These are phyloP conservation scores for Bradypodion ventrale DNA, from an alignment of 2,797 vertebrate species.

Conservation along the genomic window DNA sequence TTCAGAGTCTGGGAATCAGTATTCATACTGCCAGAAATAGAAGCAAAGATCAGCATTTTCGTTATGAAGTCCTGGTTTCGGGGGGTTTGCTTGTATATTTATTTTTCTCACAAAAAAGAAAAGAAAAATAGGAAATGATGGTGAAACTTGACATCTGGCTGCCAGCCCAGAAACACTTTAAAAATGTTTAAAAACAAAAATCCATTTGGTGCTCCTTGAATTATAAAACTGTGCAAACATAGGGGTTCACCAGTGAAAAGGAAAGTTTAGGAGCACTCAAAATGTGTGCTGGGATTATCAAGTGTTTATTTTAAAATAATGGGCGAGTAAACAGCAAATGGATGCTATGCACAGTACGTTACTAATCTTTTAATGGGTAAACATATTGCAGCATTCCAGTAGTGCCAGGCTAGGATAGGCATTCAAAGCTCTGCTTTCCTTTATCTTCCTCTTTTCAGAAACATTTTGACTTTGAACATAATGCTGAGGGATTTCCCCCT, in stretches of 20 bases:
- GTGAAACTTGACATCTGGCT: conserved; percentile 34
- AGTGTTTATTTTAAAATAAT: conserved; percentile 2
- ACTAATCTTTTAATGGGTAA: conserved; percentile 3
- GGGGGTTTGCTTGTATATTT: background rate
- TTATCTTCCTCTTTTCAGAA: background rate
- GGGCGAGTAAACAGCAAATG: background rate
- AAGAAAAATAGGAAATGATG: background rate
- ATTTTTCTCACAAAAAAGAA: conserved; percentile 3
- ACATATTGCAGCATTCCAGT: background rate
- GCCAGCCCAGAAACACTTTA: conserved; percentile 21
- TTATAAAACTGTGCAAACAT: conserved; percentile 27
- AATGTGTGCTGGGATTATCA: background rate
- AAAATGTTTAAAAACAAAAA: conserved; percentile 30
- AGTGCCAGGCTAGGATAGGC: background rate
- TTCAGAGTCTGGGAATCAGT: background rate
- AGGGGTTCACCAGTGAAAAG: conserved; percentile 28
- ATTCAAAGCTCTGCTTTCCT: background rate
- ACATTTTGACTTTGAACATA: background rate
- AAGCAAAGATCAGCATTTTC: conserved; percentile 18
- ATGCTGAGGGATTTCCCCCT: background rate
- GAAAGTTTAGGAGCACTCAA: background rate
- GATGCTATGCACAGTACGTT: background rate
- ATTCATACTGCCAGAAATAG: background rate
- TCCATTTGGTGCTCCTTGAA: background rate
- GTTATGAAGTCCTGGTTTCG: conserved; percentile 5